These are phyloP conservation scores for Bombus polaris DNA, from an alignment of 1,140 invertebrate genomes.

Conservation along the genomic window DNA sequence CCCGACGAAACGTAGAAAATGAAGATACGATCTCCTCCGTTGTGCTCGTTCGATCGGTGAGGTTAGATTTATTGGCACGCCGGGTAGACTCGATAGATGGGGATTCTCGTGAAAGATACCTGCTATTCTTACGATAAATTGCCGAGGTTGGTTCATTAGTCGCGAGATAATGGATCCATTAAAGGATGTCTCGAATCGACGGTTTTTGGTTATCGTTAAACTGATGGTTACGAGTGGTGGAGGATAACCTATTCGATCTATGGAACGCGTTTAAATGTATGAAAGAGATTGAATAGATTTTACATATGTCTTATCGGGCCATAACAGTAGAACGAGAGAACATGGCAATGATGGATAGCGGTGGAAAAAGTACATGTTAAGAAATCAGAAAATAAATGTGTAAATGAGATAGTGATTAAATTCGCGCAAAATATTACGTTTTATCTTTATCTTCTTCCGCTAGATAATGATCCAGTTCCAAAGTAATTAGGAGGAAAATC, in stretches of 20 bases:
- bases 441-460: neutral
- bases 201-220: too few species aligned
- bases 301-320: too few species aligned
- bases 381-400: neutral
- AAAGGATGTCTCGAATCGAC: neutral
- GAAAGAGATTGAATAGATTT: too few species aligned
- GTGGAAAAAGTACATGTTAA: neutral
- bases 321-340: too few species aligned
- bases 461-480: neutral
- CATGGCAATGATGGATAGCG: neutral
- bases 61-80: neutral
- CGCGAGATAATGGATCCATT: constrained; percentile 4
- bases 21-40: constrained; percentile 9
- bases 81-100: neutral
- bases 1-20: neutral
- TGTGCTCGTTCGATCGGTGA: neutral
- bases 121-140: constrained; percentile 4
- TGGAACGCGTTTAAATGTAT: too few species aligned
- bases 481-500: neutral
- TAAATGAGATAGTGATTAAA: neutral
- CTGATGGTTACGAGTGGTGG: too few species aligned
- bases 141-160: constrained; percentile 11
- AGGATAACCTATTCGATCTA: too few species aligned
- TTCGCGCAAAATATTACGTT: neutral
- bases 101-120: neutral